phyloP scores from a whole-genome alignment of 2,797 vertebrate genomes.

The Ciconia nigra region DNA sequence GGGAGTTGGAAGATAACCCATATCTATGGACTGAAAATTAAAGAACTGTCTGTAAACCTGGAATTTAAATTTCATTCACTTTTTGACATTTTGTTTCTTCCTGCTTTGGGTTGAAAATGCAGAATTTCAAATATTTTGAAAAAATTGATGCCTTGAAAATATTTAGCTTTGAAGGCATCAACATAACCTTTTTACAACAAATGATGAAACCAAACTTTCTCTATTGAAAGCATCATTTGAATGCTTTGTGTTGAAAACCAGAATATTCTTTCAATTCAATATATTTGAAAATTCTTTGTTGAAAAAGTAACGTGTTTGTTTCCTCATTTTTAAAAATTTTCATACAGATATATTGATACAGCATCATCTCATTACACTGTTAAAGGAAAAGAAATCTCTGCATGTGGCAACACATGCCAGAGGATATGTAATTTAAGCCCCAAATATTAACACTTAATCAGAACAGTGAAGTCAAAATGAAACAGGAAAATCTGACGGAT shows the following conservation, averaged over 20 bases:
- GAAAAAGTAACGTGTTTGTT: neutral
- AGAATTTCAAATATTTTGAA: neutral
- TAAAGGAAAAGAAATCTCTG: neutral
- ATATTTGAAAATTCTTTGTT: neutral
- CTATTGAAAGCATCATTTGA: neutral
- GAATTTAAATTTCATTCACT: neutral
- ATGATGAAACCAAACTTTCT: neutral
- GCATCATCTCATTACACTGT: neutral
- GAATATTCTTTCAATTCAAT: neutral
- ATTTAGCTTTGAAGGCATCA: neutral
- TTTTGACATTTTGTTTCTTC: neutral
- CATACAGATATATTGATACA: neutral
- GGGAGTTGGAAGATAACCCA: neutral
- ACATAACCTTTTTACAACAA: neutral
- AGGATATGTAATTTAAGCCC: slow-evolving; percentile 1
- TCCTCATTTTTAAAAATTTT: neutral
- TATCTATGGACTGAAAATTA: neutral
- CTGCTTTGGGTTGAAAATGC: neutral
- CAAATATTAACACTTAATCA: slow-evolving; percentile 25
- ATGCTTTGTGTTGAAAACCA: neutral
- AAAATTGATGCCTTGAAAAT: neutral
- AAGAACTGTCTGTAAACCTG: neutral
- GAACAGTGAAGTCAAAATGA: neutral
- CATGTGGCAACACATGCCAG: neutral
- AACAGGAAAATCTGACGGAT: neutral